Conservation (phyloP, 2,888 invertebrate species). For the Oscheius sp. region DNA sequence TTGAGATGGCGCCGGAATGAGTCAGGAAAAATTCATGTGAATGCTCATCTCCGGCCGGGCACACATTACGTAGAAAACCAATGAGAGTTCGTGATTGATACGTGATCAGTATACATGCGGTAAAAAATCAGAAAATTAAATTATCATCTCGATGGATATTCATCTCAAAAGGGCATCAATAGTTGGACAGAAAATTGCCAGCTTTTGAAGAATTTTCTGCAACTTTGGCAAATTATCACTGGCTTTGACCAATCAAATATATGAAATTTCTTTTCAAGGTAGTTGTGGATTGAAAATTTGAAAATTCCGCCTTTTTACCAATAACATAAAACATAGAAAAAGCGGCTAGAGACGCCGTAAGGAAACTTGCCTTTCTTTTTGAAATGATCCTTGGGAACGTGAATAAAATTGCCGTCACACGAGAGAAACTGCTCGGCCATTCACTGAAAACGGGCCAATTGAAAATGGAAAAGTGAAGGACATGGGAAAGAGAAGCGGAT, state of each 20-base stretch:
- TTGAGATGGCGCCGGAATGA: not conserved
- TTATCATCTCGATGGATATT: too few species aligned
- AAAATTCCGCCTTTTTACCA: too few species aligned
- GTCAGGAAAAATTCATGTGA: conserved; percentile 12
- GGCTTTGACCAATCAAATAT: too few species aligned
- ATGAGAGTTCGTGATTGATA: not conserved
- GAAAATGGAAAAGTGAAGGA: not conserved
- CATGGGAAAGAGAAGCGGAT: not conserved
- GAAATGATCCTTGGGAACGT: conserved; percentile 33
- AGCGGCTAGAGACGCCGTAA: not conserved
- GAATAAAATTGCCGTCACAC: conserved; percentile 37
- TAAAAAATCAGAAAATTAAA: too few species aligned
- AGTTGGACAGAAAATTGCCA: too few species aligned
- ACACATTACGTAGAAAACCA: not conserved
- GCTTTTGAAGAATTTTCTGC: too few species aligned
- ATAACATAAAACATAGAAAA: not conserved
- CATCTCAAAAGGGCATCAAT: too few species aligned
- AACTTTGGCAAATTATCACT: too few species aligned
- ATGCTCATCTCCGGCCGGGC: not conserved
- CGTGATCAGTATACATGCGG: too few species aligned
- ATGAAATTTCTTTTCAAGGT: too few species aligned
- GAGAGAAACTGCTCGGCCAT: conserved; percentile 39
- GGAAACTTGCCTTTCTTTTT: conserved; percentile 28
- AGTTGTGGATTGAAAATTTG: too few species aligned
- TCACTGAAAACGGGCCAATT: conserved; percentile 5